Evolutionary conservation across 2,888 invertebrate genomes (phyloP).

Genomic region (Aphodius granarius): DNA sequence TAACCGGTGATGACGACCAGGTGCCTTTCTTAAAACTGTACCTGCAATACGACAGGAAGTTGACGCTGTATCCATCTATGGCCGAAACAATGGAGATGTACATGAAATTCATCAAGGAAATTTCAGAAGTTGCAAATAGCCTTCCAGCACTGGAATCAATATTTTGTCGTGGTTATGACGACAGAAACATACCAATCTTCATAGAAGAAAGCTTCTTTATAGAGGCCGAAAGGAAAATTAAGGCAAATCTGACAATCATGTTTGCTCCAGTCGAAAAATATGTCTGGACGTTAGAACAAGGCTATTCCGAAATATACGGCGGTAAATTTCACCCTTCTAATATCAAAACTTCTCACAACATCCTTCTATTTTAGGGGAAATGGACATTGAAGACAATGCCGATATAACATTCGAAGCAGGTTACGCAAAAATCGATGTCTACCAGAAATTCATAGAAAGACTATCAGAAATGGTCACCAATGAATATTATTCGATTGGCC

Average conservation of each 20-base stretch:
- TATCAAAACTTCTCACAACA: not conserved
- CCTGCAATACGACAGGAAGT: conserved; percentile 58
- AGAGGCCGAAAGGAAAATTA: conserved; percentile 19
- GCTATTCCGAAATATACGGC: conserved; percentile 36
- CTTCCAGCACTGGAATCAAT: conserved; percentile 39
- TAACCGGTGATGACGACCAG: conserved; percentile 56
- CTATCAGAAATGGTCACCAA: conserved; percentile 65
- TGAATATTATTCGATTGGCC: conserved; percentile 69
- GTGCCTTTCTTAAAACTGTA: conserved; percentile 66
- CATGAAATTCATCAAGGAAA: conserved; percentile 57
- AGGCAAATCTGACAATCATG: conserved; percentile 21
- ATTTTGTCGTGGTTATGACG: conserved; percentile 35
- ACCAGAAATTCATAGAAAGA: conserved; percentile 62
- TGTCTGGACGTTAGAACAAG: conserved; percentile 25
- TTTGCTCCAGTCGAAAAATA: conserved; percentile 29
- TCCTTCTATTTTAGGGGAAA: conserved; percentile 17
- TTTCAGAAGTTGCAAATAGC: conserved; percentile 34
- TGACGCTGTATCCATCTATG: conserved; percentile 63
- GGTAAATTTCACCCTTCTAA: conserved; percentile 6
- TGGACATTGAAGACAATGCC: conserved; percentile 48
- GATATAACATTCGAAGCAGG: conserved; percentile 62
- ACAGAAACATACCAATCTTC: conserved; percentile 40
- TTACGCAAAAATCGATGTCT: conserved; percentile 63
- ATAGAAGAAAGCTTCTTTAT: conserved; percentile 43
- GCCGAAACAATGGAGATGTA: conserved; percentile 60